Base-by-base conservation (phyloP, 1,140 invertebrate genomes). In the Ceratitis capitata region DNA sequence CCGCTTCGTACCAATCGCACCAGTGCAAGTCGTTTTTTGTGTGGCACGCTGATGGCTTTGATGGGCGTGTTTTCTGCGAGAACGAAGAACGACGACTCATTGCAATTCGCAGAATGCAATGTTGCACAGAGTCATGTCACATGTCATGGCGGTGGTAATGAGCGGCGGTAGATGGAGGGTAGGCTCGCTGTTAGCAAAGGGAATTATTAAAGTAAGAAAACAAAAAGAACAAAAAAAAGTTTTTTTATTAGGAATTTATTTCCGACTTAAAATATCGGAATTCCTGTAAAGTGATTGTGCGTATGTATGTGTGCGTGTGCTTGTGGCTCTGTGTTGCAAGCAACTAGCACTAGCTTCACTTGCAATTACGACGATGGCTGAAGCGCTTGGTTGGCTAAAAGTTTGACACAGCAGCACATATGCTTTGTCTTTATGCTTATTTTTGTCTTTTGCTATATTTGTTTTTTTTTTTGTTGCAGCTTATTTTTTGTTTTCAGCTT, bases 181-280 rank as follows among this genome's bases (percentile, higher is more conserved):
- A 9, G 23, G 58, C 51, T 7, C 10, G 26, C 29, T 10, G 4
- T n/a, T n/a, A 2, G n/a, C 69, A 35, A 78, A 32, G 12, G 32
- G 39, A 78, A 78, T 78, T 78, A 78, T 78, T 42, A 78, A 78
- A 47, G 12, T 9, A 9, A 23, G 6, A 45, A 83, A 53, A 47
- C 39, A 26, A 83, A 7, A 47, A 23, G 7, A 9, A 23, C n/a
- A 45, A 83, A 53, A 47, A 78, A 26, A 83, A 7, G 42, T 32
- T 83, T 23, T 83, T 35, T 51, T 83, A 83, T 83, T 83, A 53
- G 16, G 49, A 82, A 82, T 51, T 83, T 53, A 51, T 83, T 83
- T 83, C 47, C 82, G 82, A 83, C 82, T 83, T 83, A 83, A 83
- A 53, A 83, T 83, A 83, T 83, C 47, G 82, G 82, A 51, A 51